Evolutionary conservation across 1,140 invertebrate species (phyloP).

Genomic region (Radopholus similis): DNA sequence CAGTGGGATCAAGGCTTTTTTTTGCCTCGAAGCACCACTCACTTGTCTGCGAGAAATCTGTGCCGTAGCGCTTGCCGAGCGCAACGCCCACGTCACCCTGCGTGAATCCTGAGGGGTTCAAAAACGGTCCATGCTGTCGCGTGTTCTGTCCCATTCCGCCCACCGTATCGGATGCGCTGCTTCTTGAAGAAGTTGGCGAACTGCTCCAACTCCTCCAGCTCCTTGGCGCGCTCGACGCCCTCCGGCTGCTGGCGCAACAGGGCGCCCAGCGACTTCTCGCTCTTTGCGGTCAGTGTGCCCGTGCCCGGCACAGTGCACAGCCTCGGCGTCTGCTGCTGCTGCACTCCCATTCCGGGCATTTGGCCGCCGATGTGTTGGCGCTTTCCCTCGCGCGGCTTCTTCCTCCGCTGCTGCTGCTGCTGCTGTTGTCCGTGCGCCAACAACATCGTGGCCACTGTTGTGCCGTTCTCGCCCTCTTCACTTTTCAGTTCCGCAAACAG

Average conservation of each 20-base stretch:
- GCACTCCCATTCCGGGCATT: too few relatives aligned
- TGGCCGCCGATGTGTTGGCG: background rate
- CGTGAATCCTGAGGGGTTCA: slow-evolving; percentile 75
- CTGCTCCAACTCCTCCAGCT: slow-evolving; percentile 88
- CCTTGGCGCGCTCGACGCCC: slow-evolving; percentile 56
- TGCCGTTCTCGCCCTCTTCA: too few relatives aligned
- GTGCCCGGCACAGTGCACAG: slow-evolving; percentile 2
- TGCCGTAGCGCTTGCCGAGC: slow-evolving; percentile 96
- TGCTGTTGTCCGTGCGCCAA: background rate
- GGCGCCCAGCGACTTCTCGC: slow-evolving; percentile 14
- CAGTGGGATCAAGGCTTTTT: background rate
- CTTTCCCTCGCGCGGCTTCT: background rate
- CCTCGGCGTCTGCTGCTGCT: background rate
- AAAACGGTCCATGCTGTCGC: background rate
- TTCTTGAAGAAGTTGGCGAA: slow-evolving; percentile 96
- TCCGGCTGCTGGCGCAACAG: slow-evolving; percentile 8
- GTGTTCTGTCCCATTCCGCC: too few relatives aligned
- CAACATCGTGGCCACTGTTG: background rate
- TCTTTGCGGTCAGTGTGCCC: slow-evolving; percentile 11
- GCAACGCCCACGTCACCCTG: slow-evolving; percentile 96
- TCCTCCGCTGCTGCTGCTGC: background rate
- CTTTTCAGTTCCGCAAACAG: too few relatives aligned
- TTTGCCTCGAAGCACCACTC: too few relatives aligned
- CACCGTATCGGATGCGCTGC: slow-evolving; percentile 83
- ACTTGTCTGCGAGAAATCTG: slow-evolving; percentile 95